Conservation (phyloP, 1,140 invertebrate genomes). For the Drosophila teissieri region DNA sequence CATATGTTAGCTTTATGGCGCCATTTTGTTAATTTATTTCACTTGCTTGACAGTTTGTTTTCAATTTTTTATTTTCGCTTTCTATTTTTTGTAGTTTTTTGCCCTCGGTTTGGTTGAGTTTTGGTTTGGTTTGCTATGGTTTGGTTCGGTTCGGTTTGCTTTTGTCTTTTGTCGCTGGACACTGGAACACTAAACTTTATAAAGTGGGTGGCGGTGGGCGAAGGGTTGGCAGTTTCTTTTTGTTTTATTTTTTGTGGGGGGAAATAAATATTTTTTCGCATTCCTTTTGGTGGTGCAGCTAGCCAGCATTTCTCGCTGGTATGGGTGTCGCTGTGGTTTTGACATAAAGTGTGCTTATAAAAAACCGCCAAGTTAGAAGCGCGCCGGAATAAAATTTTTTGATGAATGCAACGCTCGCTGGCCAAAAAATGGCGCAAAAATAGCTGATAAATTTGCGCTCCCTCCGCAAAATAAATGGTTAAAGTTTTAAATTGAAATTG, state of each 20-base stretch:
- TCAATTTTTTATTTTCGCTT: slow-evolving; percentile 44
- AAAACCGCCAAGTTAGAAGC: slow-evolving; percentile 76
- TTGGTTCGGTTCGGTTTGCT: slow-evolving; percentile 22
- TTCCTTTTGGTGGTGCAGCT: slow-evolving; percentile 56
- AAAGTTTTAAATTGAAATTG: slow-evolving; percentile 82
- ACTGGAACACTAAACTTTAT: slow-evolving; percentile 17
- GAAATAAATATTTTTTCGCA: slow-evolving; percentile 64
- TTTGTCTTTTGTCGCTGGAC: slow-evolving; percentile 59
- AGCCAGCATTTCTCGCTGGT: slow-evolving; percentile 23
- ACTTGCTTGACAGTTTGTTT: slow-evolving; percentile 81
- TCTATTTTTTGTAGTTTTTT: slow-evolving; percentile 29
- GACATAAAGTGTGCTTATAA: slow-evolving; percentile 82
- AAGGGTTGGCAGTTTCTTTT: too few relatives aligned
- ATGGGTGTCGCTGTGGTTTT: slow-evolving; percentile 75
- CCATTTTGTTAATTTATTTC: slow-evolving; percentile 83
- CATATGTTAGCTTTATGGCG: slow-evolving; percentile 81
- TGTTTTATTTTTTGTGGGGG: slow-evolving; percentile 6
- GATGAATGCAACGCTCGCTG: slow-evolving; percentile 70
- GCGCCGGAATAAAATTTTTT: slow-evolving; percentile 74
- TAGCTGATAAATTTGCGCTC: slow-evolving; percentile 76
- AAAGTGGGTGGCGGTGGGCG: background rate
- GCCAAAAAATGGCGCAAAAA: slow-evolving; percentile 64
- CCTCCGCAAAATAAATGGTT: slow-evolving; percentile 72
- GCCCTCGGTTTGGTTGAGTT: slow-evolving; percentile 45
- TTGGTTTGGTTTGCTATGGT: slow-evolving; percentile 22